These are phyloP conservation scores for Psilopogon haemacephalus DNA, from an alignment of 2,113 vertebrate genomes.

Conservation along the genomic window DNA sequence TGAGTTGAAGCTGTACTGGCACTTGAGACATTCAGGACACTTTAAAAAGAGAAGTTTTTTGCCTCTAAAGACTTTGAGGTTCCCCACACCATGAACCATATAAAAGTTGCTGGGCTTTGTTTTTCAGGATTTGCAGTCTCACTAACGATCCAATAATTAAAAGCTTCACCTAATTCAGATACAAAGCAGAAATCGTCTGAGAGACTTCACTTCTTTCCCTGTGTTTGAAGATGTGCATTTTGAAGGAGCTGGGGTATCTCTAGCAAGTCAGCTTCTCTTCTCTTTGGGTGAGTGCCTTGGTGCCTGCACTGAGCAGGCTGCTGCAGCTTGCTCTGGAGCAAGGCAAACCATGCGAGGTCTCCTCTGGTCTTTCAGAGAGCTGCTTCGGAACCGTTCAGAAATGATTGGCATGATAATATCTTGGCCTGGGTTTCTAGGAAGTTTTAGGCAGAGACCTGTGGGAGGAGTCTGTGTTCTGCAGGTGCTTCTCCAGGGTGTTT, in stretches of 20 bases:
- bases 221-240: neutral
- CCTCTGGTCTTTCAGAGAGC: neutral
- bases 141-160: neutral
- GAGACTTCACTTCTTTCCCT: neutral
- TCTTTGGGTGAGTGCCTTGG: neutral
- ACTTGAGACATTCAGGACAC: neutral
- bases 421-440: slow-evolving; percentile 17
- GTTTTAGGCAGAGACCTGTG: neutral
- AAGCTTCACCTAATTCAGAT: neutral
- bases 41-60: neutral
- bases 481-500: neutral
- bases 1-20: neutral
- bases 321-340: neutral
- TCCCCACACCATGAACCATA: neutral
- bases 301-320: accelerated
- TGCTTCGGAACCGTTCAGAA: neutral
- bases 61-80: neutral
- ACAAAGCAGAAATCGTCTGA: neutral
- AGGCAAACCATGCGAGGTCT: neutral
- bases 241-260: neutral
- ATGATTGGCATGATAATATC: neutral
- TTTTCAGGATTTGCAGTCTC: neutral
- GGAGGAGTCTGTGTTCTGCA: neutral
- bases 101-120: neutral
- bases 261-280: neutral